Conservation (phyloP, 2,888 invertebrate genomes). For the Andrena bicolor region DNA sequence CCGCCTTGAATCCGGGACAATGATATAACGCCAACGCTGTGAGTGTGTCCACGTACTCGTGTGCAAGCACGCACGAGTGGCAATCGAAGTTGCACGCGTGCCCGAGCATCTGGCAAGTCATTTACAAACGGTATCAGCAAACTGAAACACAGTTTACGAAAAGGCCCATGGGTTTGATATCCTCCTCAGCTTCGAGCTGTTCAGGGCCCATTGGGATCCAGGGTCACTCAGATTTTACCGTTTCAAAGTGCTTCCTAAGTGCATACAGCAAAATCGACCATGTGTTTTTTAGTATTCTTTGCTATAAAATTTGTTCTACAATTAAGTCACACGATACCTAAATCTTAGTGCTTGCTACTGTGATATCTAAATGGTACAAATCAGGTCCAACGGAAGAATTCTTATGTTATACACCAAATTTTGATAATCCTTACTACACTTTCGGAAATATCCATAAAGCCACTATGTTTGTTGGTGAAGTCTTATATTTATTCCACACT, state of each 20-base stretch:
- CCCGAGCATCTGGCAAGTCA: slow-evolving; percentile 21
- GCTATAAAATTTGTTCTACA: no score
- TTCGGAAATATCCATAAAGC: no score
- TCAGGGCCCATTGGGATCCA: not conserved
- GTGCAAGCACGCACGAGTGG: slow-evolving; percentile 1
- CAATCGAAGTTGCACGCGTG: slow-evolving; percentile 29
- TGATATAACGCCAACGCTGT: slow-evolving; percentile 52
- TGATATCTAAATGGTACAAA: no score
- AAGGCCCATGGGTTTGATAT: not conserved
- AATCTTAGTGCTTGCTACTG: no score
- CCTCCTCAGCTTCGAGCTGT: not conserved
- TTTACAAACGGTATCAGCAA: slow-evolving; percentile 17
- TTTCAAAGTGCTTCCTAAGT: not conserved
- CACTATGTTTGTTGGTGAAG: no score
- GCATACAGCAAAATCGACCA: not conserved
- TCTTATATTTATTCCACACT: no score
- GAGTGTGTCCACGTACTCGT: not conserved
- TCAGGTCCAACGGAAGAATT: no score
- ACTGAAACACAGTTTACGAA: not conserved
- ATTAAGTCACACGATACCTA: no score
- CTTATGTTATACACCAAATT: no score
- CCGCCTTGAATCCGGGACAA: slow-evolving; percentile 66
- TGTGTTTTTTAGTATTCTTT: no score
- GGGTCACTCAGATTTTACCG: not conserved
- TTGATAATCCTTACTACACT: no score